Conservation (phyloP, 1,140 invertebrate genomes). For the Eriosoma lanigerum region DNA sequence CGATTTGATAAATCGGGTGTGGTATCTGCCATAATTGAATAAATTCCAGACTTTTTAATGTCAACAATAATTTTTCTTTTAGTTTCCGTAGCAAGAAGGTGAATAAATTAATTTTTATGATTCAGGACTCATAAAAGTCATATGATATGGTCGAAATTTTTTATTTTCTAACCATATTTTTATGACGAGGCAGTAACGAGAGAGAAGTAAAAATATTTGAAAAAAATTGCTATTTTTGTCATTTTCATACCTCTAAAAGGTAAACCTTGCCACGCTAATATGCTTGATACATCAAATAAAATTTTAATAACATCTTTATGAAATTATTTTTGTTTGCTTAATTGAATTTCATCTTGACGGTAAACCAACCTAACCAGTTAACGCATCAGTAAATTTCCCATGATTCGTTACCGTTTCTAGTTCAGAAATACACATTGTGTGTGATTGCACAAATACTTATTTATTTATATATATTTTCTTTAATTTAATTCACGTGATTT, state of each 20-base stretch:
- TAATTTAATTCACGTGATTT: no score
- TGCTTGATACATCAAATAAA: slow-evolving; percentile 15
- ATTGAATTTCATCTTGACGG: neutral
- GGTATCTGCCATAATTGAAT: slow-evolving; percentile 11
- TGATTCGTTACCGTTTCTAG: no score
- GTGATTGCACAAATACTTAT: no score
- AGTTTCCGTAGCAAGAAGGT: neutral
- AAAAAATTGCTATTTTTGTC: slow-evolving; percentile 27
- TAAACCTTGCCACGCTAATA: neutral
- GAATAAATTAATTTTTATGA: slow-evolving; percentile 42
- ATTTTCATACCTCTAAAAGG: slow-evolving; percentile 6
- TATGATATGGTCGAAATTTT: neutral
- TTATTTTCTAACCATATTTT: slow-evolving; percentile 7
- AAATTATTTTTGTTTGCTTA: neutral
- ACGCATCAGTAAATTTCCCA: no score
- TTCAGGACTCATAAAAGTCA: slow-evolving; percentile 30
- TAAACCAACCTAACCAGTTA: no score
- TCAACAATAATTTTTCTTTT: neutral
- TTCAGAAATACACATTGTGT: no score
- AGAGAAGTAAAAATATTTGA: neutral
- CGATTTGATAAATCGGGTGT: slow-evolving; percentile 19
- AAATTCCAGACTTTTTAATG: neutral
- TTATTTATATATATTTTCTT: no score
- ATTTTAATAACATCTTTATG: slow-evolving; percentile 6
- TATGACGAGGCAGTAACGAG: neutral